Conservation (phyloP, 2,113 vertebrate species). For the Nerophis lumbriciformis region DNA sequence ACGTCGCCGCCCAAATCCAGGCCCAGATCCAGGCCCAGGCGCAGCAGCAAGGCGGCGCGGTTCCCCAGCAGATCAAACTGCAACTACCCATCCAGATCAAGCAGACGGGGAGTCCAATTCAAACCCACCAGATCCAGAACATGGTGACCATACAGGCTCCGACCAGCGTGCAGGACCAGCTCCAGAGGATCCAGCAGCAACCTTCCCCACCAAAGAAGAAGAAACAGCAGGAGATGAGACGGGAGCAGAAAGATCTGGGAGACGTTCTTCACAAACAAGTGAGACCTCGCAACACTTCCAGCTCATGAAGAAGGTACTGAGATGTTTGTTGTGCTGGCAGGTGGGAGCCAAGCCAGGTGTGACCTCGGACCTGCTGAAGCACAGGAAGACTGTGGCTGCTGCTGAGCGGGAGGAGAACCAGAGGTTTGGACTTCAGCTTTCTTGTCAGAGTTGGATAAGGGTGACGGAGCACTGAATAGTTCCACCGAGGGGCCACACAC, state of each 20-base stretch:
- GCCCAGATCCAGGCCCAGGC: slow-evolving; percentile 72
- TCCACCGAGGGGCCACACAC: too few species aligned
- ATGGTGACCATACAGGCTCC: slow-evolving; percentile 88
- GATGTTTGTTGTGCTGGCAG: slow-evolving; percentile 49
- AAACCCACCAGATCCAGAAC: slow-evolving; percentile 87
- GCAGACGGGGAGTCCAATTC: slow-evolving; percentile 69
- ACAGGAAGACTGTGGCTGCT: slow-evolving; percentile 88
- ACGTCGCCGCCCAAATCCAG: slow-evolving; percentile 77
- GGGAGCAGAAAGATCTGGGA: slow-evolving; percentile 85
- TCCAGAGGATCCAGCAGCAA: slow-evolving; percentile 73
- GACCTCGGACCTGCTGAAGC: slow-evolving; percentile 89
- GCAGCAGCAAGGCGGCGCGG: slow-evolving; percentile 78
- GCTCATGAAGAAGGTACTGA: neutral
- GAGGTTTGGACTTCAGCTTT: slow-evolving; percentile 48
- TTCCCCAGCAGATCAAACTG: slow-evolving; percentile 86
- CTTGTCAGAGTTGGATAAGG: too few species aligned
- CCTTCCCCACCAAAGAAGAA: slow-evolving; percentile 73
- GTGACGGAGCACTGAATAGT: too few species aligned
- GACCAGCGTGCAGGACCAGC: slow-evolving; percentile 87
- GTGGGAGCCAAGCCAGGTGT: slow-evolving; percentile 86
- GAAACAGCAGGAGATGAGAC: slow-evolving; percentile 73
- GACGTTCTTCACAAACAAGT: slow-evolving; percentile 94
- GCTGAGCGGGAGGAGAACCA: slow-evolving; percentile 88
- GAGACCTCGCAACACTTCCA: slow-evolving; percentile 23
- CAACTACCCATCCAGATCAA: slow-evolving; percentile 89